Conservation (phyloP, 2,113 vertebrate species). For the Hepsetus odoe region DNA sequence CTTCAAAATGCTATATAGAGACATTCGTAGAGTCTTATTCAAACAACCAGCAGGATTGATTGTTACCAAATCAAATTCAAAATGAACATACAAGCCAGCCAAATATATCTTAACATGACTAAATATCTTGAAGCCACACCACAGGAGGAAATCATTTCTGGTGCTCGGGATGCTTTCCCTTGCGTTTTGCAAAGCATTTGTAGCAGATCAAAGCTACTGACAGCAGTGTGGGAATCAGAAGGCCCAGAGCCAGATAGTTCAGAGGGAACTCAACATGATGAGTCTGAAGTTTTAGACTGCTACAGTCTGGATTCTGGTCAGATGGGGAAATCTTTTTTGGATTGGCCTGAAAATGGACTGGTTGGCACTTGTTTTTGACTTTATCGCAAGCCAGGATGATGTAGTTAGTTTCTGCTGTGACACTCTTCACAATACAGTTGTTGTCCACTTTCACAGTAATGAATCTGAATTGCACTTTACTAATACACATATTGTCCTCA, state of each 20-base stretch:
- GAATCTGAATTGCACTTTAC: not conserved
- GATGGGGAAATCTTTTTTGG: not conserved
- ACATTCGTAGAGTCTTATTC: no score
- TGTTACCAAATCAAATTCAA: no score
- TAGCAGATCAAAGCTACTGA: not conserved
- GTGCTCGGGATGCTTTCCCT: not conserved
- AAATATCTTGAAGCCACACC: no score
- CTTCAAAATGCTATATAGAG: no score
- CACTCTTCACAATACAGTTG: not conserved
- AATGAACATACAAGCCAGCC: no score
- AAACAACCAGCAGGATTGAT: no score
- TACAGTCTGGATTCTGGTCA: not conserved
- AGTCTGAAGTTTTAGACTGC: no score
- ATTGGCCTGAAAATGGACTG: constrained; percentile 2
- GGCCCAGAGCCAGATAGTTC: not conserved
- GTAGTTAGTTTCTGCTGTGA: not conserved
- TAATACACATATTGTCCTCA: not conserved
- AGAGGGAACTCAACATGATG: not conserved
- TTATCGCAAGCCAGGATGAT: constrained; percentile 28
- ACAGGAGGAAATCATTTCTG: not conserved
- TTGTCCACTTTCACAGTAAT: not conserved
- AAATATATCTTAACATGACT: no score
- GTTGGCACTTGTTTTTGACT: not conserved
- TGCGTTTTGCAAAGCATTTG: not conserved
- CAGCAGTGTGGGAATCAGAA: not conserved